phyloP scores from a whole-genome alignment of 2,113 vertebrate genomes.

The Mus spicilegus region DNA sequence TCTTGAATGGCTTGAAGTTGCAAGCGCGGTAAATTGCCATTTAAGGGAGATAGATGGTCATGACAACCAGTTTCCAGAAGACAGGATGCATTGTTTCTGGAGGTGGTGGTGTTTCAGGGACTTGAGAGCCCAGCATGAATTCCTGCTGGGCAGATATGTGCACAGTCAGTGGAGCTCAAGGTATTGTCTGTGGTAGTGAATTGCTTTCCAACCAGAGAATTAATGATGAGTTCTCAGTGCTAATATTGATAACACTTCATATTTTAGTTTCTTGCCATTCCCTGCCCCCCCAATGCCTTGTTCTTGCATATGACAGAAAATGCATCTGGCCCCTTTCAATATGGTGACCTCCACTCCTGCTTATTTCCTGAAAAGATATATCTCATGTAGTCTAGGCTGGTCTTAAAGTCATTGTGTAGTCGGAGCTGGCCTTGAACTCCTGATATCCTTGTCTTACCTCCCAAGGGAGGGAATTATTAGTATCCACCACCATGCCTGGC shows the following conservation, averaged over 20 bases:
- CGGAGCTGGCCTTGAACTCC: background rate
- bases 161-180: background rate
- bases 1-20: background rate
- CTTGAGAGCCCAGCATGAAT: background rate
- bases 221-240: background rate
- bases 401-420: background rate
- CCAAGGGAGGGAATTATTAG: background rate
- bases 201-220: background rate
- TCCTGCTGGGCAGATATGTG: background rate
- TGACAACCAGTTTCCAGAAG: slow-evolving; percentile 1
- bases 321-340: background rate
- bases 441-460: background rate
- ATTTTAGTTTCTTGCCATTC: background rate
- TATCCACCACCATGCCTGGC: background rate
- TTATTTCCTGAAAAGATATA: background rate
- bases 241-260: background rate
- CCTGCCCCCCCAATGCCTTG: background rate
- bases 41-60: background rate
- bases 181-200: slow-evolving; percentile 1
- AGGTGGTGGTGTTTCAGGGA: background rate
- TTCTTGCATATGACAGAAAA: background rate
- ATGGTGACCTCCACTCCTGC: background rate
- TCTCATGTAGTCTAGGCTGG: background rate
- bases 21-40: background rate
- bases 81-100: background rate